A percentile compares a stretch with the other conserved stretches of the same genome.
These are phyloP conservation scores for Dallia pectoralis DNA, from an alignment of 2,797 vertebrate genomes.

Conservation along the genomic window DNA sequence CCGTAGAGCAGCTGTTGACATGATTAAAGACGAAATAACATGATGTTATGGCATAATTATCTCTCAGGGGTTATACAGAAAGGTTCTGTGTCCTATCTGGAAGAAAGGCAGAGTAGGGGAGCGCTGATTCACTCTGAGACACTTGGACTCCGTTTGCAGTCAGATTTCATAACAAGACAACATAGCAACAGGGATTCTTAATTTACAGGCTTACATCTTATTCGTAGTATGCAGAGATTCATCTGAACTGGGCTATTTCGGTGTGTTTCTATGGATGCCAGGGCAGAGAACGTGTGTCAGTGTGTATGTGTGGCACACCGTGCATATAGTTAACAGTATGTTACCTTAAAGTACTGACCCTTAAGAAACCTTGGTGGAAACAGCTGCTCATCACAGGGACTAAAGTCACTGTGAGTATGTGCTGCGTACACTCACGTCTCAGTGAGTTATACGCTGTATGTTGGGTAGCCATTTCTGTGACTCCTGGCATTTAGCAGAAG, in stretches of 20 bases:
- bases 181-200: slow-evolving; percentile 71
- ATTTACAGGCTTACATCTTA: slow-evolving; percentile 45
- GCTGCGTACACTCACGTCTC: slow-evolving; percentile 19
- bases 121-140: slow-evolving; percentile 48
- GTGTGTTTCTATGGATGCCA: slow-evolving; percentile 31
- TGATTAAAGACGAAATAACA: slow-evolving; percentile 45
- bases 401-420: slow-evolving; percentile 14
- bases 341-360: slow-evolving; percentile 60
- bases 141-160: slow-evolving; percentile 48
- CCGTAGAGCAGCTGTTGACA: slow-evolving; percentile 41
- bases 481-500: slow-evolving; percentile 51
- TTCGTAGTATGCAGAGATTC: slow-evolving; percentile 48
- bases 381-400: slow-evolving; percentile 53
- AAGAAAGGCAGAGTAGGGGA: slow-evolving; percentile 38
- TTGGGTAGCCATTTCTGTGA: slow-evolving; percentile 27
- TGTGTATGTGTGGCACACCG: slow-evolving; percentile 20
- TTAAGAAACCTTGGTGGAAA: slow-evolving; percentile 60
- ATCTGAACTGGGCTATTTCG: slow-evolving; percentile 38
- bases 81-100: slow-evolving; percentile 50
- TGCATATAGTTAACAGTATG: slow-evolving; percentile 51
- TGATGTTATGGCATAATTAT: slow-evolving; percentile 40
- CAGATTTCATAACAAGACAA: slow-evolving; percentile 70
- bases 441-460: slow-evolving; percentile 27
- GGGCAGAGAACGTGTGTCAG: slow-evolving; percentile 10
- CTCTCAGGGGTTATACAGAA: slow-evolving; percentile 54